Base-by-base conservation (phyloP, 2,113 vertebrate species). In the Eclectus roratus region DNA sequence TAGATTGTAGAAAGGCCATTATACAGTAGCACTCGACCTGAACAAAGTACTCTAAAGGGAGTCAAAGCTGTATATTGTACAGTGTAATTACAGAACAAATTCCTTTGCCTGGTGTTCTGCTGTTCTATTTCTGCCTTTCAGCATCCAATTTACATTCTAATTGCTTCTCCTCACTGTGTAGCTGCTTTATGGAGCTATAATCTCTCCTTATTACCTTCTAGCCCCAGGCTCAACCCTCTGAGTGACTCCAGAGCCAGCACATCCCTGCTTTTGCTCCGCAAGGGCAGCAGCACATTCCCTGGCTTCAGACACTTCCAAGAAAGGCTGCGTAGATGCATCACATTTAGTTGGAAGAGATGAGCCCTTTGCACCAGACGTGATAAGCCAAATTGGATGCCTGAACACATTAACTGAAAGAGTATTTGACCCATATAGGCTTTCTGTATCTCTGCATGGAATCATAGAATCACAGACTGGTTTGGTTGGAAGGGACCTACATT, bases 41-140 rank as follows among this genome's bases (percentile, higher is more conserved):
- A 98, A 98, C 97, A 96, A 98, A 98, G 91, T 90, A 96, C 89
- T 82, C 89, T 69, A 61, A 80, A 86, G 91, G 79, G 94, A 97
- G 91, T 90, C 73, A 91, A 82, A 92, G 93, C 88, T 91, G 71
- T 74, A 93, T 83, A 92, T 85, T 83, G 83, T 89, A 71, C 88
- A 87, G 85, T 64, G 84, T 97, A 97, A 97, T 96, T 96, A 97
- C 96, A 94, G 93, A 95, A 89, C 83, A 89, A 93, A 96, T 87
- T 91, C 77, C 68, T 94, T 60, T 90, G 91, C 85, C 89, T 94
- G 61, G 81, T 96, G 87, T 89, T 96, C 92, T 93, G 87, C 91
- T 55, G 55, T 83, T 94, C 92, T 78, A 55, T 81, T 91, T 71
- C 46, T 49, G 88, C 43, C 87, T 93, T 90, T 81, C 89, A 88